Percentiles rank a stretch among this genome's conserved stretches.
These are phyloP conservation scores for Meteorus cinctellus DNA, from an alignment of 2,888 invertebrate species.

Conservation along the genomic window DNA sequence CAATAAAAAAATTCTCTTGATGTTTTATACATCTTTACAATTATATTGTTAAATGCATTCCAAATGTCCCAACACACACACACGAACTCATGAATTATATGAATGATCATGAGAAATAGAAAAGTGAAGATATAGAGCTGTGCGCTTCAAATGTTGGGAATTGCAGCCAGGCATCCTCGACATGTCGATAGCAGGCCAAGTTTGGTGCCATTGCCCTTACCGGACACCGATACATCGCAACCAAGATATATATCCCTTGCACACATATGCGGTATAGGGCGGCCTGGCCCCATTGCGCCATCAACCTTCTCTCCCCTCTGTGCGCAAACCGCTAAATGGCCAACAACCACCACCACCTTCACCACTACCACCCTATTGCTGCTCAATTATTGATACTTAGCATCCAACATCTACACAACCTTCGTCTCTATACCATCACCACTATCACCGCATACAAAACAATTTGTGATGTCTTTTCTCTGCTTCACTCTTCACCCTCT, in stretches of 20 bases:
- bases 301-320: constrained; percentile 37
- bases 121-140: constrained; percentile 24
- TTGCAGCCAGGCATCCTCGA: constrained; percentile 65
- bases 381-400: constrained; percentile 72
- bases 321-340: constrained; percentile 70
- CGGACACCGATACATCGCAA: constrained; percentile 50
- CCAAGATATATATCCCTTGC: constrained; percentile 68
- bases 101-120: not conserved
- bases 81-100: too few relatives aligned
- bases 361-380: constrained; percentile 64
- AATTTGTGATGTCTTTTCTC: constrained; percentile 8
- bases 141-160: constrained; percentile 24
- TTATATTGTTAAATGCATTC: too few relatives aligned
- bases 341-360: constrained; percentile 53
- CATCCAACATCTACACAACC: constrained; percentile 54
- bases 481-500: constrained; percentile 32
- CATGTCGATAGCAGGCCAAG: constrained; percentile 72
- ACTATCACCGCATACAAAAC: constrained; percentile 18
- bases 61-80: too few relatives aligned
- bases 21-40: too few relatives aligned
- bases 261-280: constrained; percentile 47
- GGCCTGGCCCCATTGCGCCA: constrained; percentile 48
- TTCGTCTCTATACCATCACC: constrained; percentile 40
- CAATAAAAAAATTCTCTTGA: too few relatives aligned
- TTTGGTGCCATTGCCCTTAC: constrained; percentile 49